Evolutionary conservation across 1,140 invertebrate genomes (phyloP).

Genomic region (Oncopodura yosiiana): DNA sequence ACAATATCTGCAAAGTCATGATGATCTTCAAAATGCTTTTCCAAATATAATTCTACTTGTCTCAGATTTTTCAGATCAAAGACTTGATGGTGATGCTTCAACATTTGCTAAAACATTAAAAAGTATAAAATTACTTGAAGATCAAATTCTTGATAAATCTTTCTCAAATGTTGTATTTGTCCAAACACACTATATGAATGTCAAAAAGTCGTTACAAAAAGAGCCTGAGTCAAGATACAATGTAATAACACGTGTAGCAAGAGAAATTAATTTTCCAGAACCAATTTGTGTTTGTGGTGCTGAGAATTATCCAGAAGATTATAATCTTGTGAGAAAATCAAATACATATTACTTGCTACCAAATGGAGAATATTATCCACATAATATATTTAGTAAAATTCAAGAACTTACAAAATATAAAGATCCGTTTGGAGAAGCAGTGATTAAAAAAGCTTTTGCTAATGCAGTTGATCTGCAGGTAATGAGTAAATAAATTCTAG

Average conservation of each 20-base stretch:
- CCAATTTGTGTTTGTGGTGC: constrained; percentile 3
- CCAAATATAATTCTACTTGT: constrained; percentile 17
- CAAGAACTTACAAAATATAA: not conserved
- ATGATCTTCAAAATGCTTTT: constrained; percentile 1
- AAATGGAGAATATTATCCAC: constrained; percentile 12
- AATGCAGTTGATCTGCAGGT: no score
- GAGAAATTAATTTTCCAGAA: constrained; percentile 2
- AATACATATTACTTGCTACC: constrained; percentile 5
- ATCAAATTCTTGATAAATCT: not conserved
- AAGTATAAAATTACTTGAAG: constrained; percentile 2
- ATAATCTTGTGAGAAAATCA: constrained; percentile 2
- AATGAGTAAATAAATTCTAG: no score
- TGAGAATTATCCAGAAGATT: not conserved
- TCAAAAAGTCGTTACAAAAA: not conserved
- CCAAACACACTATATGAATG: constrained; percentile 5
- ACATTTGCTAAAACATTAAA: constrained; percentile 9
- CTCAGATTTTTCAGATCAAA: not conserved
- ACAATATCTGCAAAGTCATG: not conserved
- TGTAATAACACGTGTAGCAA: not conserved
- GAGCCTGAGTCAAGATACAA: not conserved
- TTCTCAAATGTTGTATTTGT: constrained; percentile 11
- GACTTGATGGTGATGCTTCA: constrained; percentile 1
- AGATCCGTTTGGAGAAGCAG: constrained; percentile 10
- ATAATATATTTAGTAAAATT: constrained; percentile 10
- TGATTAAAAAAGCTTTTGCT: constrained; percentile 5